Evolutionary conservation across 2,797 vertebrate species (phyloP), one percentile per base, ranked within the genome.

Genomic region (Parotocinclus haroldoi): DNA sequence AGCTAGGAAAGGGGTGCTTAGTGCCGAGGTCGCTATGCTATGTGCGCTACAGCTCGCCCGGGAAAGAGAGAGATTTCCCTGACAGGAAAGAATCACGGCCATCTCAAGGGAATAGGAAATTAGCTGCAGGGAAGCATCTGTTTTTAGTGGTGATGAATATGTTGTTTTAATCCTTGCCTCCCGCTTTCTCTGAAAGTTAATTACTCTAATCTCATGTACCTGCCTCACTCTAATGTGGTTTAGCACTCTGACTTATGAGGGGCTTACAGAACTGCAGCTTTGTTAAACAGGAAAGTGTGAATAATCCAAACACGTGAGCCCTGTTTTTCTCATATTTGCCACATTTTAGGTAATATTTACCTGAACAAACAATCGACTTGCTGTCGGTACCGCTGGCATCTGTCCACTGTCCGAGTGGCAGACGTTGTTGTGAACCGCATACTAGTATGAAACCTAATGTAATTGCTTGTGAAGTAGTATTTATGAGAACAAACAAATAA

Each of bases 41-140:
- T 53, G 13, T 56, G 61, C 36, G 68, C 71, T 73, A 59, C 71
- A 63, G 46, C 54, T 63, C 58, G 66, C 75, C 70, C 65, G 62
- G 54, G 68, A 70, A 16, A 50, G 74, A 74, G 67, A 66, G 58
- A 71, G 76, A 78, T 78, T 75, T 76, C 74, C 75, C 73, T 77
- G 78, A 82, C 81, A 81, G 63, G 76, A 76, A 68, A 74, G 69
- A 74, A 72, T 75, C 76, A 72, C 56, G 9, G 44, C 55, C 18
- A 45, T 75, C 77, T 73, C 62, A 37, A 49, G 80, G 80, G 76
- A 78, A 69, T 67, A 74, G 78, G 58, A 78, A 76, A 82, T 82
- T 76, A 79, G 72, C 80, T 76, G 76, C 68, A 62, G 69, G 54
- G 60, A 79, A 74, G 76, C 72, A 78, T 80, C 78, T 81, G 78